A percentile compares a stretch with the other conserved stretches of the same genome.
phyloP scores from a whole-genome alignment of 2,113 vertebrate species.

The Uria aalge region DNA sequence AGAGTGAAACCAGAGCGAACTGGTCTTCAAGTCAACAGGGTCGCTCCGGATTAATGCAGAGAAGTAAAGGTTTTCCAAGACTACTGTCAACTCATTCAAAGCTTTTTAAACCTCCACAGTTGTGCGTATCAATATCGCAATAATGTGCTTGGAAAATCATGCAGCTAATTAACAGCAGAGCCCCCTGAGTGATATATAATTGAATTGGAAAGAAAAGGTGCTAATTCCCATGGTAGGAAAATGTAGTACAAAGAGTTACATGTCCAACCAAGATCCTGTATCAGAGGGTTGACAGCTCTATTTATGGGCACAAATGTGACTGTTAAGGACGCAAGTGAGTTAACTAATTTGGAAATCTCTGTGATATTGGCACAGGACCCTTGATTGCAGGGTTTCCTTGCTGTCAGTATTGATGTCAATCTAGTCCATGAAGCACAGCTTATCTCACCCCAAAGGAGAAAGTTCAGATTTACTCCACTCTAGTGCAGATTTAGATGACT shows the following conservation, averaged over 20 bases:
- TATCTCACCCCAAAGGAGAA: rapidly evolving
- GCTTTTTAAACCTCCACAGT: neutral
- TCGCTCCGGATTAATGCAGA: neutral
- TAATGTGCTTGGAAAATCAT: neutral
- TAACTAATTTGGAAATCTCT: neutral
- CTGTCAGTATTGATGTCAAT: neutral
- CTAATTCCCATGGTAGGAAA: neutral
- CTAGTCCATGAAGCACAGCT: neutral
- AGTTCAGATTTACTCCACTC: neutral
- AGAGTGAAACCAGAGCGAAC: neutral
- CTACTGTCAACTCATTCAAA: neutral
- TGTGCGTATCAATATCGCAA: neutral
- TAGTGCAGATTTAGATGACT: neutral
- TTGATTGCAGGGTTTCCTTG: neutral
- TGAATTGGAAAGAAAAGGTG: neutral
- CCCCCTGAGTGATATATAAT: neutral
- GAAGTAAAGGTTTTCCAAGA: neutral
- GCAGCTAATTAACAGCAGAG: neutral
- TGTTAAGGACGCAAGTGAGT: neutral
- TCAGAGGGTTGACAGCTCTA: neutral
- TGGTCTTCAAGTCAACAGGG: neutral
- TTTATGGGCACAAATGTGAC: neutral
- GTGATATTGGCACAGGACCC: neutral
- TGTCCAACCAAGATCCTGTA: neutral
- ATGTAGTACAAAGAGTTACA: neutral